These are phyloP conservation scores for Natator depressus DNA, from an alignment of 2,113 vertebrate species.

Conservation along the genomic window DNA sequence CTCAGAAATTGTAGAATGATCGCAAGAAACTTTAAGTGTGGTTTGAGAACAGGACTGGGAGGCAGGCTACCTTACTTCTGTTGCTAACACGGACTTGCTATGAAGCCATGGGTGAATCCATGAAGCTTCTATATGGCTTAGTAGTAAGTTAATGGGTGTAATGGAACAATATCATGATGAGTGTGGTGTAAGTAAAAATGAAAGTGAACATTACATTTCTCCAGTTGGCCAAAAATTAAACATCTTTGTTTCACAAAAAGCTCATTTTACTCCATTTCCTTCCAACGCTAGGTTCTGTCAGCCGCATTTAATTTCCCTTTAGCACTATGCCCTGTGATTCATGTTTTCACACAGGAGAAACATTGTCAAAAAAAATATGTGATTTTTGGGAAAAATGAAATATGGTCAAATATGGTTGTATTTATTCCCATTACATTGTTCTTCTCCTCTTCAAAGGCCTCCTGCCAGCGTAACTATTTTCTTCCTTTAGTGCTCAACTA, in stretches of 20 bases:
- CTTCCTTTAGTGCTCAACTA: neutral
- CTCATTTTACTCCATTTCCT: no score
- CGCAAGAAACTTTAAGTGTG: neutral
- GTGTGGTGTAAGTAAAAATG: neutral
- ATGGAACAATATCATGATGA: neutral
- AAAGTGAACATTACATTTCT: neutral
- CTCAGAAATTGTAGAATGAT: neutral
- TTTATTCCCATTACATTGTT: neutral
- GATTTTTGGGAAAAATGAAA: neutral
- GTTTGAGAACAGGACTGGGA: neutral
- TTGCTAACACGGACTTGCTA: neutral
- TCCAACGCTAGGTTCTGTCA: neutral
- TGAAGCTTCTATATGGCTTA: neutral
- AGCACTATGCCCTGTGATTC: neutral
- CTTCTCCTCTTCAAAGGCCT: neutral
- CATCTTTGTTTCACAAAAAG: no score
- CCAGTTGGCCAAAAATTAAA: no score
- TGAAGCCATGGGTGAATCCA: neutral
- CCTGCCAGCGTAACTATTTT: neutral
- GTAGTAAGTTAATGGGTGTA: rapidly evolving
- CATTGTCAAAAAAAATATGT: rapidly evolving
- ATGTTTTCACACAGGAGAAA: neutral
- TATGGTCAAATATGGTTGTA: neutral
- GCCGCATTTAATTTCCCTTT: neutral
- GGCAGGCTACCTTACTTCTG: neutral